These are phyloP conservation scores for Eupithecia dodoneata DNA, from an alignment of 2,888 invertebrate genomes.

Conservation along the genomic window DNA sequence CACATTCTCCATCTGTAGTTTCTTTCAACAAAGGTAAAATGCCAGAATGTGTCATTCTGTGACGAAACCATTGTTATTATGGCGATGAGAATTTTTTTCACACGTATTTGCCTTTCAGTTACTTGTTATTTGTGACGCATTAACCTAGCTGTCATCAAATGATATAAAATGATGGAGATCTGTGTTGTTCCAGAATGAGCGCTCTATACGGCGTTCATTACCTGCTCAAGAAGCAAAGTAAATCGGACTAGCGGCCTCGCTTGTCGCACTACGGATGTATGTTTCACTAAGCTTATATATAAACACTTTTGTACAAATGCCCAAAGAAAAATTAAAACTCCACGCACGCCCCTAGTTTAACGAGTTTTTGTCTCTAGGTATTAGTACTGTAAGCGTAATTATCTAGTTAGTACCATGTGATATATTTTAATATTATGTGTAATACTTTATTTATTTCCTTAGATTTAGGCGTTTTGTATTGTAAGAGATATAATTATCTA, in stretches of 20 bases:
- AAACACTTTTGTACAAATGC: conserved; percentile 52
- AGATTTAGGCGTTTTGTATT: conserved; percentile 64
- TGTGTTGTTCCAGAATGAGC: conserved; percentile 74
- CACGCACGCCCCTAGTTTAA: conserved; percentile 43
- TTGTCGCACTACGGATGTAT: conserved; percentile 39
- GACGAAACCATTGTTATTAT: no score
- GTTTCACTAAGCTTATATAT: conserved; percentile 50
- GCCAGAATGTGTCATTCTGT: no score
- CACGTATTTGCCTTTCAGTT: background rate
- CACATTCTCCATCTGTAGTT: no score
- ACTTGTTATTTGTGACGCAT: background rate
- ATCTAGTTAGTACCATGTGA: conserved; percentile 56
- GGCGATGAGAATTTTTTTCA: background rate
- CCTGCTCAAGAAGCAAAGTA: conserved; percentile 64
- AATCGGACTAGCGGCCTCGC: conserved; percentile 56
- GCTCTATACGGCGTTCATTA: conserved; percentile 71
- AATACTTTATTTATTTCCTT: conserved; percentile 63
- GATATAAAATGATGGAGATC: conserved; percentile 5
- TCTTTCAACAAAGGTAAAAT: no score
- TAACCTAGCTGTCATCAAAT: background rate
- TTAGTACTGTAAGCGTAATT: conserved; percentile 42
- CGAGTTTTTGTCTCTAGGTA: conserved; percentile 45
- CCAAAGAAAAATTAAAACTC: conserved; percentile 40
- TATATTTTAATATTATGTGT: conserved; percentile 57
- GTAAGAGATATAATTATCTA: conserved; percentile 61